phyloP scores from a whole-genome alignment of 2,797 vertebrate genomes.

The Arrhamphus sclerolepis region DNA sequence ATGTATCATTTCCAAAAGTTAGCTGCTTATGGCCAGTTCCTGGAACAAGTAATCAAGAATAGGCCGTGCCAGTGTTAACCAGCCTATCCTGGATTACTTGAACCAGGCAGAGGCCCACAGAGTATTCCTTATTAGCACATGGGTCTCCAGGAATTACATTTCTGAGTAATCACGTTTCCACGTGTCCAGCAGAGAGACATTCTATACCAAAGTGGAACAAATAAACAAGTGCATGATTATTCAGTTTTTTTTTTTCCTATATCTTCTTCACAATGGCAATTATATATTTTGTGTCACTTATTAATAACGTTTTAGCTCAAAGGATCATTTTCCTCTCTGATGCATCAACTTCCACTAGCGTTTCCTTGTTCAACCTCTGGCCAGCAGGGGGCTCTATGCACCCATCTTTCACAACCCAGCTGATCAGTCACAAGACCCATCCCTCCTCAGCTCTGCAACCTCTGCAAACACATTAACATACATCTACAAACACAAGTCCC shows the following conservation, averaged over 20 bases:
- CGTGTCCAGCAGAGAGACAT: constrained; percentile 15
- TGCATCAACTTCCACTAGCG: constrained; percentile 11
- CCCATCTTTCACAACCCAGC: constrained; percentile 37
- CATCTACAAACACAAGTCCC: constrained; percentile 46
- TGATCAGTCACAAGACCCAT: constrained; percentile 62
- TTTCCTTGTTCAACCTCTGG: constrained; percentile 40
- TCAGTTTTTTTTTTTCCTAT: not conserved
- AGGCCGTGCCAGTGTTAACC: constrained; percentile 89
- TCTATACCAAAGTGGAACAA: constrained; percentile 8
- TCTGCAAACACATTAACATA: constrained; percentile 54
- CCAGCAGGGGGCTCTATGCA: constrained; percentile 74
- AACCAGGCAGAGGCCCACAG: constrained; percentile 86
- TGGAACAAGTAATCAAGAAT: constrained; percentile 98
- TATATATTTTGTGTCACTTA: constrained; percentile 9
- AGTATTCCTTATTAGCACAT: constrained; percentile 27
- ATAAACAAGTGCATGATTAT: not conserved
- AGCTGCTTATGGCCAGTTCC: constrained; percentile 82
- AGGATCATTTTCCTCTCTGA: constrained; percentile 34
- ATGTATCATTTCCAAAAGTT: constrained; percentile 8
- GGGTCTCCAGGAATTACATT: constrained; percentile 51
- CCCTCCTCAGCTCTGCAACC: constrained; percentile 64
- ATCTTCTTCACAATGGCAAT: not conserved
- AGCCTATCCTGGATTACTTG: constrained; percentile 99
- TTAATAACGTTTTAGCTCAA: constrained; percentile 26
- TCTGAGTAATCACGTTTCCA: constrained; percentile 52